Evolutionary conservation across 2,113 vertebrate species (phyloP).

Genomic region (Tauraco erythrolophus): DNA sequence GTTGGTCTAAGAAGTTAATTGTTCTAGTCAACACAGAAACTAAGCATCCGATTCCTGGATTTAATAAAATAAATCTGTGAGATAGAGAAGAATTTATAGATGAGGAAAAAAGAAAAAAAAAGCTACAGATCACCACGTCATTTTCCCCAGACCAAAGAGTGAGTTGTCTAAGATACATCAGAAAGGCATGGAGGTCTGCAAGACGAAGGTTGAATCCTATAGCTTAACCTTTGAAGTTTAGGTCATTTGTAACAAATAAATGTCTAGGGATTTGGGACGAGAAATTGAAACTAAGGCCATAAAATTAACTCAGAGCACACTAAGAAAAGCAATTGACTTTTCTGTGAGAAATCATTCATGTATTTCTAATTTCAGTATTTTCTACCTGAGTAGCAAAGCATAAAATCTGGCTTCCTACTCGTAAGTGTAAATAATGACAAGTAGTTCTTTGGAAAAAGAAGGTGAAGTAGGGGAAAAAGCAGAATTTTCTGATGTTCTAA

Average conservation of each 20-base stretch:
- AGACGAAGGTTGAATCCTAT: background rate
- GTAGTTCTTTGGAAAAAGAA: background rate
- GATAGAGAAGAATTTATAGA: background rate
- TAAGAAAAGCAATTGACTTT: background rate
- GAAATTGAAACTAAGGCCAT: background rate
- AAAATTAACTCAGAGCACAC: background rate
- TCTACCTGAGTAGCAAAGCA: background rate
- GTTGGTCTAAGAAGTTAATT: too few relatives aligned
- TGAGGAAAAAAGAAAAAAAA: background rate
- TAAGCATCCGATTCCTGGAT: background rate
- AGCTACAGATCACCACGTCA: background rate
- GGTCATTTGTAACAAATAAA: background rate
- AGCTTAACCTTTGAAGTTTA: background rate
- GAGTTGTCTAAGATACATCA: background rate
- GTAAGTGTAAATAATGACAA: conserved; percentile 5
- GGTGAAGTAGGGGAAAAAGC: background rate
- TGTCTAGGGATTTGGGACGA: background rate
- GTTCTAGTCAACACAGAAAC: background rate
- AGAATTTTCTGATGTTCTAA: background rate
- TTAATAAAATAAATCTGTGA: background rate
- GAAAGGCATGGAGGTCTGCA: background rate
- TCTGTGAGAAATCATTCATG: background rate
- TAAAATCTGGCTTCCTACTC: conserved; percentile 11
- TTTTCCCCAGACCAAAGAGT: background rate
- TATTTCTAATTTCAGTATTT: conserved; percentile 29